phyloP scores from a whole-genome alignment of 1,140 invertebrate genomes.

The Rhopalosiphum maidis region DNA sequence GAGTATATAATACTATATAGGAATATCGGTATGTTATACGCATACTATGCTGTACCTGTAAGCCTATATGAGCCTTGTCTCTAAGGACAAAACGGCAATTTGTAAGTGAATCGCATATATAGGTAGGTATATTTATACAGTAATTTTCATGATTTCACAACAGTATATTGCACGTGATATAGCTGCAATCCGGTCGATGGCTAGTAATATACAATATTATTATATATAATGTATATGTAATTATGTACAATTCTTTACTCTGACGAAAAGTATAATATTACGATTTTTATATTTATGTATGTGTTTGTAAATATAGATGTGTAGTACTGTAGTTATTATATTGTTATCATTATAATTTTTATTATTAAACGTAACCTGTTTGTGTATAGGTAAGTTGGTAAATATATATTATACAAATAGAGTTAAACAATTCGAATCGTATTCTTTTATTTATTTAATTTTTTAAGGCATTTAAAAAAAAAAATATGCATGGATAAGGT shows the following conservation, averaged over 20 bases:
- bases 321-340: neutral
- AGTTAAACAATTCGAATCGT: neutral
- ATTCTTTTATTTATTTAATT: conserved; percentile 1
- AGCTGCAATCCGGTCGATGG: neutral
- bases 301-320: neutral
- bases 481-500: neutral
- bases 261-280: neutral
- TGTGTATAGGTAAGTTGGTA: neutral
- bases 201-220: neutral
- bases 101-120: neutral
- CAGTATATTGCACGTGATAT: neutral
- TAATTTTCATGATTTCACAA: neutral
- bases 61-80: neutral
- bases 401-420: neutral
- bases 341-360: neutral
- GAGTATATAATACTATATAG: too few species aligned
- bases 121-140: neutral
- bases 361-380: neutral
- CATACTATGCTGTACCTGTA: neutral
- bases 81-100: conserved; percentile 7
- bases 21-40: neutral
- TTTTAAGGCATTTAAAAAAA: neutral
- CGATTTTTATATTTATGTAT: neutral
- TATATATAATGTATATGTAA: neutral
- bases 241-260: neutral